Conservation (phyloP, 2,888 invertebrate genomes). For the Drosophila affinis region DNA sequence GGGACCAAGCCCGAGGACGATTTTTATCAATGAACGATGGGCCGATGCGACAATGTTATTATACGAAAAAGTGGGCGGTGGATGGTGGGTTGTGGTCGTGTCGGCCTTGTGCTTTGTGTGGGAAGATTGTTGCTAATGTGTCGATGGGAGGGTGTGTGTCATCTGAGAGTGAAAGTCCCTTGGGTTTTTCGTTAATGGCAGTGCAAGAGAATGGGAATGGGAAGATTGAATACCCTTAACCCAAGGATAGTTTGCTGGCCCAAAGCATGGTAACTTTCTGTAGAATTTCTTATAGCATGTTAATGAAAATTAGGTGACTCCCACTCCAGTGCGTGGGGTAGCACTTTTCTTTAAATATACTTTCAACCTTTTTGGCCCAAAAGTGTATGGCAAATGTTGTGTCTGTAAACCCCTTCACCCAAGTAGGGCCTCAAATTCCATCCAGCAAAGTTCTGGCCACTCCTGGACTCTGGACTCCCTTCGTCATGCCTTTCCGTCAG, state of each 20-base stretch:
- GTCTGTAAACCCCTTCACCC: not conserved
- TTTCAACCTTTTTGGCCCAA: not conserved
- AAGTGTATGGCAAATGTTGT: constrained; percentile 5
- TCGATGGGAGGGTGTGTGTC: constrained; percentile 7
- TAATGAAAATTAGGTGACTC: not conserved
- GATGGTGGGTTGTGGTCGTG: constrained; percentile 20
- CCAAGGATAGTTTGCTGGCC: not conserved
- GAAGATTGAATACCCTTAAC: not conserved
- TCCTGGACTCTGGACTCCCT: too few relatives aligned
- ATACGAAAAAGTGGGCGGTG: constrained; percentile 15
- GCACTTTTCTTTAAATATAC: not conserved
- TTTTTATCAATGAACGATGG: constrained; percentile 54
- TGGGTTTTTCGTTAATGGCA: not conserved
- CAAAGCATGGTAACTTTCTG: not conserved
- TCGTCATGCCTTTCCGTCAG: too few relatives aligned
- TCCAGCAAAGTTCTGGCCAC: not conserved
- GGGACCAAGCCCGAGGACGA: constrained; percentile 12
- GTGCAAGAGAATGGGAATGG: not conserved
- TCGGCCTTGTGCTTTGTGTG: constrained; percentile 32
- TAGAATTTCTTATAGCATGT: not conserved
- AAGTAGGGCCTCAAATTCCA: not conserved
- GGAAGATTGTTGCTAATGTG: constrained; percentile 32
- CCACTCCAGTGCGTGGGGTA: too few relatives aligned
- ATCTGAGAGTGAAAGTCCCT: constrained; percentile 12
- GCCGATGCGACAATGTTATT: constrained; percentile 24